Conservation (phyloP, 2,113 vertebrate species). For the Tamias sibiricus region DNA sequence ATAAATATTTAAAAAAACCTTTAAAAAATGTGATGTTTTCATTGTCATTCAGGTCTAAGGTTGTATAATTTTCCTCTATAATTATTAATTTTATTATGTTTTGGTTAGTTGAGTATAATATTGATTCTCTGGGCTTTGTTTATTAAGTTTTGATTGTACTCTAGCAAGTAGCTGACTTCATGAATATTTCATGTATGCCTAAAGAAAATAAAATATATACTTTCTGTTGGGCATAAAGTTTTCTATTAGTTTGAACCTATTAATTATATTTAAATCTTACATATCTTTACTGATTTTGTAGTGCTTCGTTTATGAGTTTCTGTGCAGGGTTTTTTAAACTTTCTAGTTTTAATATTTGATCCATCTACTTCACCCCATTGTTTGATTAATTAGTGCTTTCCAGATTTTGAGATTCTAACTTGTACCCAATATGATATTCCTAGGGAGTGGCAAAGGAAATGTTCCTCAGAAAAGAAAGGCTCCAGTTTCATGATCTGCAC, state of each 20-base stretch:
- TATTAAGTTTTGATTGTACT: not conserved
- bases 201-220: not conserved
- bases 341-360: not conserved
- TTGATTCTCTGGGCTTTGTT: not conserved
- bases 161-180: not conserved
- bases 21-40: too few relatives aligned
- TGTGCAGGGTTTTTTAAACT: not conserved
- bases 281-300: not conserved
- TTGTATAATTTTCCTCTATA: not conserved
- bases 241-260: not conserved
- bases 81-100: slow-evolving; percentile 31
- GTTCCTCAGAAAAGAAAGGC: not conserved
- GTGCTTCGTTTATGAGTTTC: not conserved
- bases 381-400: not conserved
- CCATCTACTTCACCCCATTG: not conserved
- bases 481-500: not conserved
- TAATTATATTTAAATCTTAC: slow-evolving; percentile 19
- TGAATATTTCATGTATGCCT: not conserved
- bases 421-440: not conserved
- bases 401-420: not conserved
- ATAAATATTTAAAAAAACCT: too few relatives aligned
- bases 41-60: not conserved
- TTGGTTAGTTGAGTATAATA: not conserved
- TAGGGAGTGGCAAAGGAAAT: not conserved
- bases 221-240: not conserved